Base-by-base conservation (phyloP, 2,113 vertebrate genomes). In the Hemichromis elongatus region DNA sequence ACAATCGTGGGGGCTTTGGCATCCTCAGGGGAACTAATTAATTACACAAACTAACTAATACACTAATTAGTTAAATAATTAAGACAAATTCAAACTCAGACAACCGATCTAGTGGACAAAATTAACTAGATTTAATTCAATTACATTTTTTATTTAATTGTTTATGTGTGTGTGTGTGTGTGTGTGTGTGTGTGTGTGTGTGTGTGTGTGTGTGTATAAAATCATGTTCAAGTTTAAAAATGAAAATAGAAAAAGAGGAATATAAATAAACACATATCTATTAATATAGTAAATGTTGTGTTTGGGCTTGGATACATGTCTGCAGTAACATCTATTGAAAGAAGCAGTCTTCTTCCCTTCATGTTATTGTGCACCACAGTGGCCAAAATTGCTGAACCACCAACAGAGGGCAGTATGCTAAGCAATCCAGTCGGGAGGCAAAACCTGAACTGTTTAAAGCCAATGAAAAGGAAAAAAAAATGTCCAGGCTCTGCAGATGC, bases 371-470 rank as follows among this genome's bases (percentile, higher is more conserved):
- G 35, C 37, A 30, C 4, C 52, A 77, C 18, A 14, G 11, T 57
- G 77, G 37, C 42, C 6, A 26, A 42, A 13, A 82, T 54, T 79
- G 78, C 45, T 66, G 7, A 85, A 55, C 30, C 47, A 81, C 83
- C 92, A 91, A 87, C 86, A 92, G 92, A 90, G 91, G 91, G 89
- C 90, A 89, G 88, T 82, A 57, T 68, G 24, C 37, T 45, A 28
- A 86, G 59, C 33, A 28, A 53, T 45, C 56, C 68, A 28, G 13
- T 4, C 7, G 55, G 63, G 35, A 86, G 79, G 80, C 11, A 78
- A 81, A 79, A 47, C n/a, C 2, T 33, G 3, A 57, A 55, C 26
- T 33, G 33, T 57, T 54, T 85, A 5, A 30, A 79, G 52, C 57
- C n/a, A 70, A 33, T 42, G 11, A 35, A 37, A 63, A 80, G 9